Base-by-base conservation (phyloP, 2,113 vertebrate species). In the Montifringilla adamsi region DNA sequence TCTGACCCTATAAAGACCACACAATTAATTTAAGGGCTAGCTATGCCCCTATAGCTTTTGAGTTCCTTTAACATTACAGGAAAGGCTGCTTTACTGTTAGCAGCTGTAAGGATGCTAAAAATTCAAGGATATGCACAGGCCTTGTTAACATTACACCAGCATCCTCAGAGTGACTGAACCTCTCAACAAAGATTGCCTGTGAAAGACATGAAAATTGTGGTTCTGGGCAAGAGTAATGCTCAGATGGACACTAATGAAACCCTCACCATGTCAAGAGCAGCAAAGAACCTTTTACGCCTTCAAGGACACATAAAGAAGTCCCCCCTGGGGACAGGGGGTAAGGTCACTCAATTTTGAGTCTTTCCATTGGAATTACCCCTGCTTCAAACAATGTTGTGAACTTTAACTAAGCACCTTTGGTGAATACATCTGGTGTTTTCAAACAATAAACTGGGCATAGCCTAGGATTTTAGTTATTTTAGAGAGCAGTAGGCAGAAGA, bases 291-390 rank as follows among this genome's bases (percentile, higher is more conserved):
- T 15, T 27, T 5, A 56, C 3, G 6, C 46, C 31, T 75, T 24
- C 16, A 64, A 78, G 33, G 75, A 22, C 70, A 66, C 1, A 21
- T 2, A 47, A 73, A 89, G 9, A 31, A 52, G 30, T 3, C 3
- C 5, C 18, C 30, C 12, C 5, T 35, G 15, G 19, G 20, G 2
- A 33, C 6, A 8, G 1, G 6, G 23, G 10, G 7, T 3, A 10
- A 30, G 50, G 9, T 58, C 23, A 62, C 16, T 62, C 30, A 9
- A 8, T 56, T 37, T 43, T 43, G 41, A 73, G 49, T 31, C 24
- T 59, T 83, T 76, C 33, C 11, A 52, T 5, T 67, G 60, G 8
- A 92, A 87, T 59, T 63, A 53, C 5, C 15, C 6, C n/a, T 56
- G 16, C 72, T 77, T 80, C 77, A 80, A 46, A 86, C 33, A 49